Evolutionary conservation across 1,140 invertebrate species (phyloP), one percentile per base, ranked within the genome.

Genomic region (Phortica variegata): DNA sequence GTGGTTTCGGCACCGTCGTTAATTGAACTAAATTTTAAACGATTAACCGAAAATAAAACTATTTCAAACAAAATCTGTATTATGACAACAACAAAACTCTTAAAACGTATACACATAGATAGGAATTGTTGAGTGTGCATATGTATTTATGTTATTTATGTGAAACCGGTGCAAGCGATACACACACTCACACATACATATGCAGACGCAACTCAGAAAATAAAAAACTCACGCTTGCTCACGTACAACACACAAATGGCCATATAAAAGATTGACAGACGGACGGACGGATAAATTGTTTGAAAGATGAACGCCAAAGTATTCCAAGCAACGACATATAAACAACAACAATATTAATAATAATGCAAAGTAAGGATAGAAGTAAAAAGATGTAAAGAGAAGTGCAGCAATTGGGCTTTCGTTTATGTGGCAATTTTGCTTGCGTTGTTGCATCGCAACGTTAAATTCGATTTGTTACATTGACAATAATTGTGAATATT

Each of bases 21-120:
- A 56, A 56, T 56, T 56, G 50, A 45, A 45, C 50, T 56, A 49
- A 53, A 48, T 56, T 53, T 48, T 43, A 53, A 53, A 56, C 54
- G 54, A 52, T 54, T 47, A 54, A 29, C 6, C 48, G 47, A 52
- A 51, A 43, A 52, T 39, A 43, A 49, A 12, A 40, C n/a, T n/a
- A n/a, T n/a, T n/a, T n/a, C n/a, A n/a, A 52, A 37, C 9, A 15
- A 42, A 34, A 16, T 16, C 47, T 10, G 15, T 37, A 32, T 9
- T 10, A 26, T 29, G 12, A 33, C 37, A 38, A 40, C 36, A 19
- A 31, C 29, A 13, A 31, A 44, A 33, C 13, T n/a, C n/a, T n/a
- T n/a, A n/a, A n/a, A n/a, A 47, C 17, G 19, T 6, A 49, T 26
- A 2, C 39, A 12, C 23, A 40, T 40, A 47, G 20, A 47, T 20